Evolutionary conservation across 1,140 invertebrate genomes (phyloP).

Genomic region (Cataglyphis hispanica): DNA sequence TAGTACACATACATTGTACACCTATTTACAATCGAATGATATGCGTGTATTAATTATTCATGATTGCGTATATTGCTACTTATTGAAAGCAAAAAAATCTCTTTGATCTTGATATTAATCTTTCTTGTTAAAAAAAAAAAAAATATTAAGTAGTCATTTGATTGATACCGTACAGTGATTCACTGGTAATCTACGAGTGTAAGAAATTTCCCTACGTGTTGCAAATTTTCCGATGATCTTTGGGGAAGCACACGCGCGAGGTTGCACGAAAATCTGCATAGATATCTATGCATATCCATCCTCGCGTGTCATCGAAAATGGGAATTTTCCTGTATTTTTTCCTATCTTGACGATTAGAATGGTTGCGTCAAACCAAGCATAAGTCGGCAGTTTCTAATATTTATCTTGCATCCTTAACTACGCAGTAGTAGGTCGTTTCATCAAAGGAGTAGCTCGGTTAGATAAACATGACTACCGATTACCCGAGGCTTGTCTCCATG

Average conservation of each 20-base stretch:
- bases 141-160: not conserved
- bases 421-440: not conserved
- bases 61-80: not conserved
- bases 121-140: not conserved
- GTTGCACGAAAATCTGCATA: not conserved
- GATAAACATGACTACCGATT: not conserved
- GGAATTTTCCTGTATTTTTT: not conserved
- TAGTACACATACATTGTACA: conserved; percentile 1
- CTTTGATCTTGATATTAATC: not conserved
- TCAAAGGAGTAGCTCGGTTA: not conserved
- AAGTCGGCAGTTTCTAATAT: not conserved
- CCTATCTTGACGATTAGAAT: not conserved
- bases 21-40: conserved; percentile 8
- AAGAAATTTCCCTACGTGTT: conserved; percentile 1
- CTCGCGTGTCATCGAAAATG: not conserved
- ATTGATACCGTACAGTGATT: not conserved
- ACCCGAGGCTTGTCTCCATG: too few species aligned
- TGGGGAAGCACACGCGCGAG: not conserved
- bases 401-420: not conserved
- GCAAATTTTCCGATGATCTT: not conserved
- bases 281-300: not conserved
- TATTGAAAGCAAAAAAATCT: not conserved
- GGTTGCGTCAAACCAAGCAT: not conserved
- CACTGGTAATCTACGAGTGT: not conserved
- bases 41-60: conserved; percentile 20